Conservation (phyloP, 2,797 vertebrate genomes). For the Danio kyathit region DNA sequence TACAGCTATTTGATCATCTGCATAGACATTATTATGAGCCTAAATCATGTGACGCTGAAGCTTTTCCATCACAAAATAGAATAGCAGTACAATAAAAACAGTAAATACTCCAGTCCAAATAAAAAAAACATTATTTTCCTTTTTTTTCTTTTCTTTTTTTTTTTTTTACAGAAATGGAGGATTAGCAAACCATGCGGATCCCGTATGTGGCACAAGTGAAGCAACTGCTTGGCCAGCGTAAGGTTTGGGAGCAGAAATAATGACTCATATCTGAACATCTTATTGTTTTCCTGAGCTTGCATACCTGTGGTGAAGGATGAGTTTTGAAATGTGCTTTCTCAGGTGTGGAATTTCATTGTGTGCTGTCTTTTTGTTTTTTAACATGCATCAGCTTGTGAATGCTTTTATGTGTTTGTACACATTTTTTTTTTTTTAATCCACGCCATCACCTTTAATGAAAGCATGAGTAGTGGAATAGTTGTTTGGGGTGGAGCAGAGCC, state of each 20-base stretch:
- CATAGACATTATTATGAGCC: too few species aligned
- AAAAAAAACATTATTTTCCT: not conserved
- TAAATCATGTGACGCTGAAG: too few species aligned
- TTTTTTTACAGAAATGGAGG: not conserved
- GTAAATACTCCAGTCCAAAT: too few species aligned
- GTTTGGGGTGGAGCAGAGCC: conserved; percentile 49
- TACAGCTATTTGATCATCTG: too few species aligned
- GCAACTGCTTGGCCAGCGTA: not conserved
- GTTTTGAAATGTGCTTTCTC: not conserved
- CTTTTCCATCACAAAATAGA: too few species aligned
- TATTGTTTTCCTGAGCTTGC: conserved; percentile 14
- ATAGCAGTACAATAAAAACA: too few species aligned
- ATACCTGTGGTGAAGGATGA: conserved; percentile 2
- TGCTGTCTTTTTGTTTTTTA: not conserved
- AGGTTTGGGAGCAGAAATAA: not conserved
- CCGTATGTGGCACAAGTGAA: not conserved
- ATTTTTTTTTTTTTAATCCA: not conserved
- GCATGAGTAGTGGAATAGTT: conserved; percentile 38
- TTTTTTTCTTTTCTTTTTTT: too few species aligned
- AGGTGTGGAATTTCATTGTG: not conserved
- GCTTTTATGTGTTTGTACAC: not conserved
- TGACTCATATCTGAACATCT: not conserved
- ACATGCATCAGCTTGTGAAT: conserved; percentile 18
- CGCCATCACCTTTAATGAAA: conserved; percentile 16
- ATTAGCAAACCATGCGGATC: not conserved